phyloP scores from a whole-genome alignment of 2,888 invertebrate species.

The Zygaena filipendulae region DNA sequence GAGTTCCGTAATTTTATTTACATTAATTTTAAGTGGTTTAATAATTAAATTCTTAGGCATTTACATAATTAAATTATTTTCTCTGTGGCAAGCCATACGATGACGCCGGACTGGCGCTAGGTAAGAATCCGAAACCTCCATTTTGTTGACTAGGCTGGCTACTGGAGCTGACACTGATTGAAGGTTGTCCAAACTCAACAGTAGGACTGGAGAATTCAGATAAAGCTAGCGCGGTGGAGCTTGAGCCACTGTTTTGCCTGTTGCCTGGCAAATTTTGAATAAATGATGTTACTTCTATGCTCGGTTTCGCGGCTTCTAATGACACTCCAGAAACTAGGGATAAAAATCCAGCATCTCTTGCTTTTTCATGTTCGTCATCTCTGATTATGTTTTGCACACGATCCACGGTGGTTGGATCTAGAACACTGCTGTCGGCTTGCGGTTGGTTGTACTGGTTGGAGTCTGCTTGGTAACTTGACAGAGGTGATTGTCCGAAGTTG shows the following conservation, averaged over 20 bases:
- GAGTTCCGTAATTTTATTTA: too few species aligned
- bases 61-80: too few species aligned
- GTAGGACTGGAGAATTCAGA: conserved; percentile 19
- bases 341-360: conserved; percentile 42
- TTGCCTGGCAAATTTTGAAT: conserved; percentile 36
- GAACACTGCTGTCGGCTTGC: conserved; percentile 33
- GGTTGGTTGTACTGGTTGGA: conserved; percentile 37
- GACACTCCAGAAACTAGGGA: conserved; percentile 54
- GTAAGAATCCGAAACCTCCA: conserved; percentile 35
- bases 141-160: conserved; percentile 22
- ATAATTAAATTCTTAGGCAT: too few species aligned
- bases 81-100: conserved; percentile 46
- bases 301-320: conserved; percentile 45
- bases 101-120: conserved; percentile 35
- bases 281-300: conserved; percentile 53
- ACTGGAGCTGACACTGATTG: conserved; percentile 22
- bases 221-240: neutral
- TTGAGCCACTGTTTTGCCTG: neutral
- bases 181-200: conserved; percentile 31
- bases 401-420: conserved; percentile 43
- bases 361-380: conserved; percentile 48
- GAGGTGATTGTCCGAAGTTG: conserved; percentile 22
- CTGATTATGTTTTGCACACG: conserved; percentile 47
- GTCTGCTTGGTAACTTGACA: conserved; percentile 49
- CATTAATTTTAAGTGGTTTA: too few species aligned